Base-by-base conservation (phyloP, 2,797 vertebrate genomes). In the Cichlasoma orientale region DNA sequence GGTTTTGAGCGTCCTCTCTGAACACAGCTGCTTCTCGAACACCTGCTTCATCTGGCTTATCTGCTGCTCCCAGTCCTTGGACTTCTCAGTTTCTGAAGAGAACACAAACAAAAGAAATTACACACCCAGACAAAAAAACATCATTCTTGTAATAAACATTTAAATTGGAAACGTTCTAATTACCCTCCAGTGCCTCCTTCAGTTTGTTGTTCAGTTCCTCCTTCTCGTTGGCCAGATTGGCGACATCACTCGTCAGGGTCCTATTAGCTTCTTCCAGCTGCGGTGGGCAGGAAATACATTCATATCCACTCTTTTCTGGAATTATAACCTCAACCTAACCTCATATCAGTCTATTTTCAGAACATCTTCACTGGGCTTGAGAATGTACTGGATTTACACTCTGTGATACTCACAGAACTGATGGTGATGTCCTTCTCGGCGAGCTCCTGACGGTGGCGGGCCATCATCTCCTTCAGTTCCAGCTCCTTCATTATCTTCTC, bases 401-500 rank as follows among this genome's bases (percentile, higher is more conserved):
- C 18, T 1, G 9, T 47, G 38, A 47, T 27, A 7, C 38, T 95
- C 92, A 99, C 98, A 56, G 96, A 99, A 50, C 89, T 93, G 91
- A 99, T 97, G 47, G 98, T 99, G 81, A 97, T 95, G 90, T 99
- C 97, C 92, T 98, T 99, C 84, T 99, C 98, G 0, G 92, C 79
- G 18, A 99, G 96, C 52, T 99, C 98, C 90, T 99, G 98, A 16
- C 97, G 97, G 85, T 99, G 98, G 72, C 97, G 96, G 0, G 97
- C 97, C 95, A 97, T 98, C 98, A 99, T 98, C 92, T 99, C 98
- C 91, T 99, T 99, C 83, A 99, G 97, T 88, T 99, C 98, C 82
- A 99, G 93, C 88, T 99, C 98, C 90, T 99, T 99, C 97, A 99
- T 99, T 80, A 99, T 99, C 93, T 99, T 99, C 91, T 99, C 98